These are phyloP conservation scores for Agrotis puta DNA, from an alignment of 2,888 invertebrate species.

Conservation along the genomic window DNA sequence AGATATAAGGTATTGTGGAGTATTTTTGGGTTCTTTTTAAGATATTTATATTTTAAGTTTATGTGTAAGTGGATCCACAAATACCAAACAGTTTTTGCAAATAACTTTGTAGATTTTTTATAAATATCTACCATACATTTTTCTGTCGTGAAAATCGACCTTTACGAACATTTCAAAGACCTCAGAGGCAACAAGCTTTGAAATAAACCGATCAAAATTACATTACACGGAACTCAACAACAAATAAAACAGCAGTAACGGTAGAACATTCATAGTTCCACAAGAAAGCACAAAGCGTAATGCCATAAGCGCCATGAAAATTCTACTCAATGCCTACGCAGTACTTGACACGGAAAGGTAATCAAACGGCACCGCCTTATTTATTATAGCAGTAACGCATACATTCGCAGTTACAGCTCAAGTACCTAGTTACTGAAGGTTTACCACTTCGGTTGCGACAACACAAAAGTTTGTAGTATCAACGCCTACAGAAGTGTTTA, in stretches of 20 bases:
- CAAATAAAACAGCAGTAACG: conserved; percentile 23
- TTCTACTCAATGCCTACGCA: conserved; percentile 34
- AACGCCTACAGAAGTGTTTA: conserved; percentile 34
- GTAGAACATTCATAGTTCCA: conserved; percentile 17
- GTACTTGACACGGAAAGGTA: conserved; percentile 11
- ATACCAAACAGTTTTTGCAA: conserved; percentile 11
- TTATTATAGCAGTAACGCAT: conserved; percentile 42
- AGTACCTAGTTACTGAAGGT: conserved; percentile 23
- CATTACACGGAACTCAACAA: neutral
- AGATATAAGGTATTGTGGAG: conserved; percentile 55
- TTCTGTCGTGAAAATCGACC: too few relatives aligned
- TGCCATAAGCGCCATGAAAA: conserved; percentile 21
- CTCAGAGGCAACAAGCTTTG: neutral
- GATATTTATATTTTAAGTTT: conserved; percentile 15
- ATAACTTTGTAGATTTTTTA: neutral
- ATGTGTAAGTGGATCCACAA: conserved; percentile 29
- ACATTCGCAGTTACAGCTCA: conserved; percentile 26
- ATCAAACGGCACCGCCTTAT: conserved; percentile 44
- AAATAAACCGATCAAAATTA: conserved; percentile 11
- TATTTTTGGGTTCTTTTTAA: conserved; percentile 43
- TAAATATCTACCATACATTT: neutral
- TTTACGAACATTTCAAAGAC: neutral
- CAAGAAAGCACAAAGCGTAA: conserved; percentile 15
- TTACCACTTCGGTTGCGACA: conserved; percentile 26
- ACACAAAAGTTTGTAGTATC: conserved; percentile 29